Base-by-base conservation (phyloP, 2,797 vertebrate species). In the Coendou prehensilis region DNA sequence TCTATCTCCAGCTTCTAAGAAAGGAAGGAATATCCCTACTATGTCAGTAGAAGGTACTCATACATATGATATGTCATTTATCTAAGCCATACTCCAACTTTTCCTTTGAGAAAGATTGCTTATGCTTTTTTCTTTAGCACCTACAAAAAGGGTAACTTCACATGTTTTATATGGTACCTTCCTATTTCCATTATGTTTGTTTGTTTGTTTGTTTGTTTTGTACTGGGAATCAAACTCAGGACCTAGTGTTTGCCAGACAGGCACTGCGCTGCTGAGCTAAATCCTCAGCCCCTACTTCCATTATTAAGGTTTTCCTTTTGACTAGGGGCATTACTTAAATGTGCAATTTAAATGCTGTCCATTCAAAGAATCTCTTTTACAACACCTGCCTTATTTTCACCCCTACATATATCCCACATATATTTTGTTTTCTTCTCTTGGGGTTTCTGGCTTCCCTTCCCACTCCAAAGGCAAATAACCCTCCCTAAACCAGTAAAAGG, bases 331-430 rank as follows among this genome's bases (percentile, higher is more conserved):
- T 75, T 82, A 87, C 28, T 91, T 95, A 75, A 82, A 2, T 6
- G 37, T 93, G 28, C 45, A 91, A 80, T 93, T 97, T 90, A 94
- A 96, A 89, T 61, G 75, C 50, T 93, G 80, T 92, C 67, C 83
- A 89, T 90, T 75, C 67, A 69, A 95, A 94, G 88, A 41, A 4
- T 83, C 67, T 92, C 56, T 86, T 75, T 93, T 87, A 79, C 47
- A 91, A 89, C 33, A 41, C 57, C 69, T 78, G 20, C 47, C 26
- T 85, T 88, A 71, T 37, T 41, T 15, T 30, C 47, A 89, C 37
- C 45, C 73, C 73, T 67, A n/a, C 59, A 50, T 37, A 64, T 13
- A 88, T 20, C 56, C 75, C 1, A 1, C 6, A 26, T 59, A 87
- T 23, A 73, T 52, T 47, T 73, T 86, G 22, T 96, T 93, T 93